Evolutionary conservation across 2,888 invertebrate genomes (phyloP).

Genomic region (Lithophane socia): DNA sequence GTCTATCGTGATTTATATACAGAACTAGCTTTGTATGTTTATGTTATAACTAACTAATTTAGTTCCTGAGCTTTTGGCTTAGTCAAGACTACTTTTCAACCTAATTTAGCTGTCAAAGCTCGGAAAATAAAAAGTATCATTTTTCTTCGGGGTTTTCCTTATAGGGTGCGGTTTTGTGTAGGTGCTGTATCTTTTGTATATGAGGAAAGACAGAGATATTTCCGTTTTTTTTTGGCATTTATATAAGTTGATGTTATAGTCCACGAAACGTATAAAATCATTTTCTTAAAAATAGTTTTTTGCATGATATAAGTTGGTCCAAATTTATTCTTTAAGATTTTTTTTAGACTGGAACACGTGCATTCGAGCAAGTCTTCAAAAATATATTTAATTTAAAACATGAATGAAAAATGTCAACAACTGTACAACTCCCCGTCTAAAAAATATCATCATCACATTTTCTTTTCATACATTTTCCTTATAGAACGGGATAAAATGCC

Average conservation of each 20-base stretch:
- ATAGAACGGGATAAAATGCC: background rate
- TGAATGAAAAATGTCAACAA: background rate
- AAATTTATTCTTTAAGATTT: background rate
- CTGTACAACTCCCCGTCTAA: background rate
- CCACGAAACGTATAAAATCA: background rate
- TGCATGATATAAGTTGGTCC: background rate
- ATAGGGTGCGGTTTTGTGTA: constrained; percentile 8
- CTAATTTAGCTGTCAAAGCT: constrained; percentile 24
- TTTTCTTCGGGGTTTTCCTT: constrained; percentile 39
- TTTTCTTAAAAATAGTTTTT: background rate
- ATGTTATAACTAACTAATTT: background rate
- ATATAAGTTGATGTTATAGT: background rate
- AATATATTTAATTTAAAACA: background rate
- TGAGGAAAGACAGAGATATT: background rate
- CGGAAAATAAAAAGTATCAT: constrained; percentile 21
- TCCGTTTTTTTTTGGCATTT: background rate
- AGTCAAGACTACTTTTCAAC: constrained; percentile 1
- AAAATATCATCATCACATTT: constrained; percentile 3
- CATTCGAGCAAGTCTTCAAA: background rate
- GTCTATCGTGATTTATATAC: background rate
- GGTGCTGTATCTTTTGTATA: constrained; percentile 20
- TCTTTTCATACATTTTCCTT: constrained; percentile 5
- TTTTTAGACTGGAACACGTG: background rate
- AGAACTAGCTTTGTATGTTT: background rate
- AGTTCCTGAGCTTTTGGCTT: background rate